Evolutionary conservation across 2,797 vertebrate species (phyloP).

Genomic region (Arvicola amphibius): DNA sequence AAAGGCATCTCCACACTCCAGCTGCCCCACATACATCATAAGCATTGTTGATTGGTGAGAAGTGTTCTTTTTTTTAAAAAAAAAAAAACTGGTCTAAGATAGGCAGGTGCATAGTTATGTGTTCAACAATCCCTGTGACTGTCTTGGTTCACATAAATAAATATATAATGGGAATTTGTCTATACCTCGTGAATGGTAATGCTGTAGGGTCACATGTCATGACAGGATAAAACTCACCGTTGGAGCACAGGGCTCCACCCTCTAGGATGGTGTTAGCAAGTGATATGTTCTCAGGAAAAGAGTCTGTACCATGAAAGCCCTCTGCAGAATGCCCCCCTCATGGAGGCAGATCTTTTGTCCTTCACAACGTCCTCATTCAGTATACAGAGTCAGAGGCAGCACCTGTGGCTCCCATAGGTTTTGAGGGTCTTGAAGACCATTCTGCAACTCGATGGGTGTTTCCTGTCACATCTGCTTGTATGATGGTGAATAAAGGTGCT

Average conservation of each 20-base stretch:
- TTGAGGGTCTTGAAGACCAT: not conserved
- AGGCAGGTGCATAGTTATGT: constrained; percentile 48
- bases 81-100: constrained; percentile 58
- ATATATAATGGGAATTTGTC: not conserved
- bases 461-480: constrained; percentile 52
- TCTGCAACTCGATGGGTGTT: not conserved
- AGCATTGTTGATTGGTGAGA: constrained; percentile 58
- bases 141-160: constrained; percentile 45
- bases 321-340: not conserved
- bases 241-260: fast-evolving
- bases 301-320: not conserved
- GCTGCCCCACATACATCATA: not conserved
- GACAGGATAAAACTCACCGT: not conserved
- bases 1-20: not conserved
- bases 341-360: constrained; percentile 7
- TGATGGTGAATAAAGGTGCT: constrained; percentile 63
- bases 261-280: not conserved
- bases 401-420: not conserved
- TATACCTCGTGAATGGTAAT: not conserved
- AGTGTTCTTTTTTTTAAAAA: not conserved
- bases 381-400: not conserved
- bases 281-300: constrained; percentile 62
- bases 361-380: not conserved
- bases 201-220: fast-evolving
- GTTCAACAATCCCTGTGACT: constrained; percentile 43